A percentile compares a stretch with the other conserved stretches of the same genome.
Evolutionary conservation across 2,113 vertebrate species (phyloP).

Genomic region (Gorilla gorilla): DNA sequence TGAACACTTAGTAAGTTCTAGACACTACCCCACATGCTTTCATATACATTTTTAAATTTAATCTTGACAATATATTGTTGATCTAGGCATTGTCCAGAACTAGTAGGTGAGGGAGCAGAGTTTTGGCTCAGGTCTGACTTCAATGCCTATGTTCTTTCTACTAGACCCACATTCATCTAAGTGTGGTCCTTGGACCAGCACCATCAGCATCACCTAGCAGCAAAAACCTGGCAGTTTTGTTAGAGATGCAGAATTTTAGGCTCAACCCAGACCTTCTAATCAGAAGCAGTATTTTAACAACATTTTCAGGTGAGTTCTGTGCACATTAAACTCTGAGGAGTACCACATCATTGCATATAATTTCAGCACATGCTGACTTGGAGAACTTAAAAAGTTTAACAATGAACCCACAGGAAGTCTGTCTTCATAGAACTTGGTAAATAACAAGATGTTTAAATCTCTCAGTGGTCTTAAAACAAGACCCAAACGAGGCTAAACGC

Average conservation of each 20-base stretch:
- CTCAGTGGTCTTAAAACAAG: constrained; percentile 5
- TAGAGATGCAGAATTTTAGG: neutral
- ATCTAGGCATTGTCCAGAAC: neutral
- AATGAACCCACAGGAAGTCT: neutral
- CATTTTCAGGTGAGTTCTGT: neutral
- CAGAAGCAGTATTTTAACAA: neutral
- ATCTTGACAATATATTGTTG: neutral
- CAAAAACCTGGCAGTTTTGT: neutral
- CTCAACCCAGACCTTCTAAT: neutral
- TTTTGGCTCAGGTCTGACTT: neutral
- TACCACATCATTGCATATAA: neutral
- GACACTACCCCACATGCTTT: neutral
- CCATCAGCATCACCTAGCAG: neutral
- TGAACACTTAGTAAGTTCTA: neutral
- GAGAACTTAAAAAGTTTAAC: neutral
- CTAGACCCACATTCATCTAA: neutral
- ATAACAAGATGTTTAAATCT: neutral
- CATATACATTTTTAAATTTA: neutral
- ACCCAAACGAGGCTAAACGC: neutral
- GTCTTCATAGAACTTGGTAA: neutral
- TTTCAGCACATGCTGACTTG: neutral
- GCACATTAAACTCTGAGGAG: neutral
- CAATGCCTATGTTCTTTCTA: neutral
- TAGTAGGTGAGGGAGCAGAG: neutral
- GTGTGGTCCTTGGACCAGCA: neutral